Percentiles rank a stretch among this genome's conserved stretches.
Evolutionary conservation across 2,113 vertebrate genomes (phyloP).

Genomic region (Sander lucioperca): DNA sequence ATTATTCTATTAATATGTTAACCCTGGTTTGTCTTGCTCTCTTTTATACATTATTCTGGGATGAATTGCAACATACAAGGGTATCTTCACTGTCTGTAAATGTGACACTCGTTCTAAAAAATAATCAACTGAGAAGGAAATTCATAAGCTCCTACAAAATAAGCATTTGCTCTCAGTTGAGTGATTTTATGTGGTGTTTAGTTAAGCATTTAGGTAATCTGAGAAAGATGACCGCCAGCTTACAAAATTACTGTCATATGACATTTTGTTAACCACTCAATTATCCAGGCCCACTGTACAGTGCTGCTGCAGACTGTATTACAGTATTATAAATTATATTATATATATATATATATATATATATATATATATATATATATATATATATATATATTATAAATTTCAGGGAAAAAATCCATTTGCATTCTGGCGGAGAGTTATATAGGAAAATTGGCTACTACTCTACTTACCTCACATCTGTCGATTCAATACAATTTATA

Average conservation of each 20-base stretch:
- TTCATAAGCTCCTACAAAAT: constrained; percentile 6
- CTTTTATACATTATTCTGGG: not conserved
- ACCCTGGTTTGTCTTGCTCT: not conserved
- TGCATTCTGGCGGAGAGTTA: not conserved
- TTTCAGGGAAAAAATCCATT: not conserved
- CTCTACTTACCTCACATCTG: no score
- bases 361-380: no score
- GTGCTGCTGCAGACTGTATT: not conserved
- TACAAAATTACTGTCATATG: not conserved
- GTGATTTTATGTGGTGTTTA: constrained; percentile 13
- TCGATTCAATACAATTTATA: no score
- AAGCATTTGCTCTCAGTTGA: constrained; percentile 13
- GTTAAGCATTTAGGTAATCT: constrained; percentile 2
- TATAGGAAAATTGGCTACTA: no score
- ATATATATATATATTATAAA: no score
- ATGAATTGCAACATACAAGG: not conserved
- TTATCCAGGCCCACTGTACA: not conserved
- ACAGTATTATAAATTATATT: not conserved
- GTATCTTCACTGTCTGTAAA: not conserved
- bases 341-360: no score
- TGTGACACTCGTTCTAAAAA: not conserved
- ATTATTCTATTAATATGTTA: not conserved
- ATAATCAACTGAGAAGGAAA: not conserved
- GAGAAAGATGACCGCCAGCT: not conserved
- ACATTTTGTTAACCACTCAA: not conserved